phyloP scores from a whole-genome alignment of 2,888 invertebrate species.

The Zootermopsis nevadensis region DNA sequence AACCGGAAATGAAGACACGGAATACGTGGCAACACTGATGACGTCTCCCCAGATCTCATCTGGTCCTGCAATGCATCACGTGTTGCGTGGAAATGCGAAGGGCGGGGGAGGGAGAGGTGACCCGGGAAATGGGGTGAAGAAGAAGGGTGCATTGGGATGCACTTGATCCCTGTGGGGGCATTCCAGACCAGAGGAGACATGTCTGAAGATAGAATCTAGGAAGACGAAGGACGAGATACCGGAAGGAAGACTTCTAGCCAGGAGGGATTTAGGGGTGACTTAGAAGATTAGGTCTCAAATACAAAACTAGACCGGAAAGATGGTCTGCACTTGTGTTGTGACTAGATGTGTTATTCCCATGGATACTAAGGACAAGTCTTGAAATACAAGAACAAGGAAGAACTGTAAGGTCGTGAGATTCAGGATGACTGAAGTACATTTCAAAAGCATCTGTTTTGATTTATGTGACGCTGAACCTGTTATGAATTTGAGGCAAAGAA shows the following conservation, averaged over 20 bases:
- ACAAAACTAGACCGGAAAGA: not conserved
- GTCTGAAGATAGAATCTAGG: conserved; percentile 19
- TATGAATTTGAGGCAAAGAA: conserved; percentile 6
- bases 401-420: not conserved
- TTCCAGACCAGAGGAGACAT: not conserved
- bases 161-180: conserved; percentile 39
- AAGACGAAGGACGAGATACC: not conserved
- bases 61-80: conserved; percentile 32
- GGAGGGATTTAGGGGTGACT: not conserved
- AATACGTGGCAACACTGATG: conserved; percentile 14
- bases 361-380: not conserved
- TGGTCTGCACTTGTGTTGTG: conserved; percentile 15
- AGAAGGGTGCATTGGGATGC: conserved; percentile 7
- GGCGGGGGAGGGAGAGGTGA: conserved; percentile 47
- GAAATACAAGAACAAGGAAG: conserved; percentile 9
- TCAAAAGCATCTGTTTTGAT: conserved; percentile 3
- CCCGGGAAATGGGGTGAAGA: conserved; percentile 49
- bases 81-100: conserved; percentile 17
- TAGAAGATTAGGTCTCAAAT: not conserved
- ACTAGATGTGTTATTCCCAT: not conserved
- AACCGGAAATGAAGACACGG: conserved; percentile 50
- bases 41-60: conserved; percentile 30
- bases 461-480: conserved; percentile 25
- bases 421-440: not conserved
- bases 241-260: conserved; percentile 24